Evolutionary conservation across 2,797 vertebrate species (phyloP).

Genomic region (Cichlasoma orientale): DNA sequence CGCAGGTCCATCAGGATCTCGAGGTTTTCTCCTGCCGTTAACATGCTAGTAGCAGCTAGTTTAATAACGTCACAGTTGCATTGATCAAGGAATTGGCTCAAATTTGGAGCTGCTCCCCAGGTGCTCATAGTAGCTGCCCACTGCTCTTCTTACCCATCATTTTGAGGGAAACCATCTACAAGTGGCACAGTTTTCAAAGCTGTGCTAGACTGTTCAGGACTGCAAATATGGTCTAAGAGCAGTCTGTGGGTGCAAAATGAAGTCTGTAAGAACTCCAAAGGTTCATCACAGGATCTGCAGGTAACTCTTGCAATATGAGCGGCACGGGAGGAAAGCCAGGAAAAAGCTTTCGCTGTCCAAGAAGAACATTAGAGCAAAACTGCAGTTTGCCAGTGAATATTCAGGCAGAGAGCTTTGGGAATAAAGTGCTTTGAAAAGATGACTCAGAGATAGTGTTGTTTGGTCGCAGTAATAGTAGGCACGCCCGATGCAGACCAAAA

Average conservation of each 20-base stretch:
- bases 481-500: background rate
- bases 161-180: background rate
- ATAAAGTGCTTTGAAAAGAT: background rate
- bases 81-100: too few relatives aligned
- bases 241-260: background rate
- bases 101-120: too few relatives aligned
- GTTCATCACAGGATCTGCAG: background rate
- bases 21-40: background rate
- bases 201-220: background rate
- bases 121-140: too few relatives aligned
- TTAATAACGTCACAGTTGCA: background rate
- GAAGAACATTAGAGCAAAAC: slow-evolving; percentile 7
- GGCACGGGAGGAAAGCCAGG: background rate
- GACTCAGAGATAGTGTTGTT: background rate
- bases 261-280: background rate
- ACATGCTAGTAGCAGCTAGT: background rate
- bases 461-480: background rate
- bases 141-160: background rate
- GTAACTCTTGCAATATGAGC: background rate
- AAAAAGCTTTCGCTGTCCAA: slow-evolving; percentile 1
- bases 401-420: background rate
- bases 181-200: background rate
- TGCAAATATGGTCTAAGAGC: background rate
- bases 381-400: background rate
- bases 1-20: background rate